Conservation (phyloP, 2,797 vertebrate genomes). For the Anguilla pacifica region DNA sequence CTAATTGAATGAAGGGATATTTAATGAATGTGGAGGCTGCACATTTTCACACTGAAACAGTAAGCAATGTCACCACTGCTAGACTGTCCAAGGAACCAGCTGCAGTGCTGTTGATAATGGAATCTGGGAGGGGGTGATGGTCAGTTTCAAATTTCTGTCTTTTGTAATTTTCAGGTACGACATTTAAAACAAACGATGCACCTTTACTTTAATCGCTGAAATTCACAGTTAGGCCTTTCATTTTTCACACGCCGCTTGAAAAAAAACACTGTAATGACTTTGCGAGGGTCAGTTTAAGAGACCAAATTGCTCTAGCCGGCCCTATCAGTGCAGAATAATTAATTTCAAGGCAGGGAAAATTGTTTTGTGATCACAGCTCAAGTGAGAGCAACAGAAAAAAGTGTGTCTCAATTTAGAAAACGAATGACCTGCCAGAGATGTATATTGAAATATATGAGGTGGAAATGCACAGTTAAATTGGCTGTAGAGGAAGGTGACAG, state of each 20-base stretch:
- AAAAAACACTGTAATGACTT: constrained; percentile 29
- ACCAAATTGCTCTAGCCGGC: background rate
- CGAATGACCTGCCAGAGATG: constrained; percentile 42
- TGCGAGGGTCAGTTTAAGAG: constrained; percentile 22
- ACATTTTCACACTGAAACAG: background rate
- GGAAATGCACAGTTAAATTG: constrained; percentile 42
- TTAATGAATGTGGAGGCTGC: background rate
- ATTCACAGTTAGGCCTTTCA: background rate
- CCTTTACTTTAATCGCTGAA: constrained; percentile 5
- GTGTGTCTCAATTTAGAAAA: constrained; percentile 51
- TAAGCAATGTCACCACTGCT: background rate
- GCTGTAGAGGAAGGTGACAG: constrained; percentile 46
- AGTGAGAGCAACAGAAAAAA: constrained; percentile 47
- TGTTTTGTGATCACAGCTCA: constrained; percentile 30
- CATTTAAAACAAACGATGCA: background rate
- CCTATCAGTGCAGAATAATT: constrained; percentile 50
- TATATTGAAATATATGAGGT: constrained; percentile 60
- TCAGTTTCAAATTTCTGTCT: background rate
- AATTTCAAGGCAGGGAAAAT: constrained; percentile 41
- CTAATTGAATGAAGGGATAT: background rate
- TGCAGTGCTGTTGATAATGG: background rate
- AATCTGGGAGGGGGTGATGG: background rate
- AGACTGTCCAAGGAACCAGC: background rate
- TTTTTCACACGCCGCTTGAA: background rate
- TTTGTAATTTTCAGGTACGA: background rate